Evolutionary conservation across 1,140 invertebrate genomes (phyloP), one percentile per base, ranked within the genome.

Genomic region (Ylistrum balloti): DNA sequence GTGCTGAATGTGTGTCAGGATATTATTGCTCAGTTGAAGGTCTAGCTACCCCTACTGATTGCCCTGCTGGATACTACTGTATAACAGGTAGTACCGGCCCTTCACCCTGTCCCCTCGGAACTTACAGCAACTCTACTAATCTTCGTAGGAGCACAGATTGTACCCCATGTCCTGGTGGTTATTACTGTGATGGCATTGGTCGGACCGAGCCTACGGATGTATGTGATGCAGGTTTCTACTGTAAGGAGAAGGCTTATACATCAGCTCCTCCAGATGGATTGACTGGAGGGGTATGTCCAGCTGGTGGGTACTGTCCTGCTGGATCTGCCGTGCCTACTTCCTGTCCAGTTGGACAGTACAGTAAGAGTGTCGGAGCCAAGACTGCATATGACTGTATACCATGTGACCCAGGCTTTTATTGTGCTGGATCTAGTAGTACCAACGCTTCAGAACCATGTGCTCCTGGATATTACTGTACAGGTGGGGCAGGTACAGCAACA

Each of bases 141-240:
- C 90, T 96, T 0, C 91, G 95, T 86, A 89, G 94, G 86, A 93
- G 93, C 74, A 95, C 95, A 13, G 95, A 96, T 90, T 96, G 95
- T 90, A 94, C 95, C 2, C 95, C 95, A 5, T 96, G 95, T 85
- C 95, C 95, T 35, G 95, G 95, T 56, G 95, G 95, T 28, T 93
- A 95, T 33, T 96, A 95, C 90, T 96, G 95, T 93, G 95, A 95
- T 92, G 95, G 95, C 22, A 95, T 96, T 32, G 95, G 94, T 15
- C 88, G 93, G 10, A 95, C 94, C n/a, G 92, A 89, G 85, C 95
- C 95, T 3, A 94, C 95, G 86, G 95, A 94, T 88, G 91, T 95
- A 0, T 96, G 95, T 93, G 95, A 96, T 92, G 93, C 95, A 33
- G 95, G 95, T 5, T 96, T 95, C 91, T 96, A 95, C 91, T 96